Base-by-base conservation (phyloP, 1,140 invertebrate genomes). In the Pseudomyrmex dendroicus region DNA sequence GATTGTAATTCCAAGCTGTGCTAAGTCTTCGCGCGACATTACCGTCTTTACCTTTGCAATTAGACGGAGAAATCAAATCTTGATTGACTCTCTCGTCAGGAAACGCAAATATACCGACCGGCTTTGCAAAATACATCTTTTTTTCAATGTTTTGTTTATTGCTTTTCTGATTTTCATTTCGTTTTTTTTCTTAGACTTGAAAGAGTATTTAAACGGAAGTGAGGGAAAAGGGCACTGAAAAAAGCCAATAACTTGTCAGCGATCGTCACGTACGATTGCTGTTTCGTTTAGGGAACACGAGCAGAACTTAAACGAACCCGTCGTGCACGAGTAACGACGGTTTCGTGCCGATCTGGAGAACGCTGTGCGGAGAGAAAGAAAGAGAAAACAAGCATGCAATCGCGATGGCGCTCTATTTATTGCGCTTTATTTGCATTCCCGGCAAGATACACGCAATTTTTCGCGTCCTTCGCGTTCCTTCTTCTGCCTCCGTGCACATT, bases 401-500 rank as follows among this genome's bases (percentile, higher is more conserved):
- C 76, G 85, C 67, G 67, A 67, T 68, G 68, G 48, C 50, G 59
- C 59, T 83, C 74, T 85, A 90, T 89, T 87, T 89, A 89, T 89
- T 84, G 73, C 78, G 35, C 85, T 90, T 89, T 90, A 90, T 90
- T 90, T 90, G 83, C 89, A 90, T 90, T 90, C 86, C 48, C 54
- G 54, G 4, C 64, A 54, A 46, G 80, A 82, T 70, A 73, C 66
- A 48, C 77, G 70, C 59, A 74, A 90, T 90, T 90, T 89, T 88
- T 89, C 85, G 67, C 64, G 35, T 87, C 52, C 80, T 63, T 35
- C 54, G 48, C 73, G 62, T 64, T 48, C n/a, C 20, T 64, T 63
- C 52, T 72, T 25, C 50, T 12, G n/a, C 59, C 25, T 10, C 12
- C 17, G 15, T 70, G 17, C 59, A 9, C 12, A 44, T 67, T 10